Evolutionary conservation across 2,113 vertebrate species (phyloP).

Genomic region (Amia ocellicauda): DNA sequence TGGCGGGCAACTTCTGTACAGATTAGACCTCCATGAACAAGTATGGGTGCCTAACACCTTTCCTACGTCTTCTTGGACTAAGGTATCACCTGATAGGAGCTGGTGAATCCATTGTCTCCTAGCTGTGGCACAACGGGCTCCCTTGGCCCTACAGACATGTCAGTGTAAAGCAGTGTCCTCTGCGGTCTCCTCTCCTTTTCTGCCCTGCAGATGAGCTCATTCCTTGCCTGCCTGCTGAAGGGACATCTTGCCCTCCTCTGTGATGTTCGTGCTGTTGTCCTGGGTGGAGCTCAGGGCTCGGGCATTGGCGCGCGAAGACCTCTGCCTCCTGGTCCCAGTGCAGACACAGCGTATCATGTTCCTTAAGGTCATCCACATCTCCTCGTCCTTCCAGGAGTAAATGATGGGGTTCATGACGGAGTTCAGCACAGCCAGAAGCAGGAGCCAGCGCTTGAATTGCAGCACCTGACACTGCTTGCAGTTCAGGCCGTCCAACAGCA

Average conservation of each 20-base stretch:
- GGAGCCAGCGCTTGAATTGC: slow-evolving; percentile 83
- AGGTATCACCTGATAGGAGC: no score
- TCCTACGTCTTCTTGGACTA: no score
- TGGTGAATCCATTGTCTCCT: no score
- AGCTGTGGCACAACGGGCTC: no score
- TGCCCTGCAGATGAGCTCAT: slow-evolving; percentile 34
- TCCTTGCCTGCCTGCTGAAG: slow-evolving; percentile 40
- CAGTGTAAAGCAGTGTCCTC: no score
- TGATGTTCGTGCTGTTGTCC: slow-evolving; percentile 53
- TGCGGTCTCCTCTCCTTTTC: no score
- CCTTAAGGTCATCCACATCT: slow-evolving; percentile 92
- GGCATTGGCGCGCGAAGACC: slow-evolving; percentile 69
- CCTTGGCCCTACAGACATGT: no score
- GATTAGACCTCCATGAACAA: no score
- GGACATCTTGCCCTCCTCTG: slow-evolving; percentile 25
- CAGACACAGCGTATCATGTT: slow-evolving; percentile 79
- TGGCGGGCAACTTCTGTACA: no score
- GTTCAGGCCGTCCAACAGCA: slow-evolving; percentile 86
- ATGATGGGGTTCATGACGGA: slow-evolving; percentile 96
- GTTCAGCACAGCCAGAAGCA: slow-evolving; percentile 89
- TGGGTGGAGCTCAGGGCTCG: slow-evolving; percentile 69
- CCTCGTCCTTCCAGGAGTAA: slow-evolving; percentile 96
- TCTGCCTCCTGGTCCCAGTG: slow-evolving; percentile 70
- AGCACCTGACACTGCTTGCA: slow-evolving; percentile 75
- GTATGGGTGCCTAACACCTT: no score